phyloP scores from a whole-genome alignment of 2,113 vertebrate species.

The Ploceus nigricollis region DNA sequence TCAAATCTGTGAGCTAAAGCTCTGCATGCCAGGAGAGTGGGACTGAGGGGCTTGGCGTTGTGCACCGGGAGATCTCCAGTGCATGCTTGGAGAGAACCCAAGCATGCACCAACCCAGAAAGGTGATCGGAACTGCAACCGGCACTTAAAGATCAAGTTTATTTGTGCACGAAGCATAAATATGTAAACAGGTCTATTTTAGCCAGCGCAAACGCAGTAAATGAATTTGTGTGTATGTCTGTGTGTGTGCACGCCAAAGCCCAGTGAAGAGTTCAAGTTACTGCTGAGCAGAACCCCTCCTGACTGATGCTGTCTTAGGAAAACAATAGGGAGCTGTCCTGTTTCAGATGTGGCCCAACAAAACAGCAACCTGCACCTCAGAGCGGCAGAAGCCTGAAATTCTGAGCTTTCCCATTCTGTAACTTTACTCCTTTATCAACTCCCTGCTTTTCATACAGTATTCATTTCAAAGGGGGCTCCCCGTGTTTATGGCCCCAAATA shows the following conservation, averaged over 20 bases:
- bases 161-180: not conserved
- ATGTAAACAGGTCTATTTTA: conserved; percentile 19
- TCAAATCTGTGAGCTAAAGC: not conserved
- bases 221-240: not conserved
- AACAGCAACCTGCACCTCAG: not conserved
- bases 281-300: not conserved
- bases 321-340: not conserved
- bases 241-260: not conserved
- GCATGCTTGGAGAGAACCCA: not conserved
- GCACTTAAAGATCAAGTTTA: not conserved
- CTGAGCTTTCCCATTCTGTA: not conserved
- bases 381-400: not conserved
- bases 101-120: not conserved
- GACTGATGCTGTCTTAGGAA: not conserved
- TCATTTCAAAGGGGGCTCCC: conserved; percentile 49
- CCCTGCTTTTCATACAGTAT: not conserved
- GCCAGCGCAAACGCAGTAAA: not conserved
- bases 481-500: conserved; percentile 29
- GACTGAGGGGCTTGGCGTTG: not conserved
- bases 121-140: not conserved
- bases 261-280: not conserved
- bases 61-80: not conserved
- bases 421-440: not conserved
- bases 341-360: not conserved
- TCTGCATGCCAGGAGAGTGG: not conserved